Percentiles rank a stretch among this genome's conserved stretches.
phyloP scores from a whole-genome alignment of 2,888 invertebrate species.

The Cryptocephalus primarius region DNA sequence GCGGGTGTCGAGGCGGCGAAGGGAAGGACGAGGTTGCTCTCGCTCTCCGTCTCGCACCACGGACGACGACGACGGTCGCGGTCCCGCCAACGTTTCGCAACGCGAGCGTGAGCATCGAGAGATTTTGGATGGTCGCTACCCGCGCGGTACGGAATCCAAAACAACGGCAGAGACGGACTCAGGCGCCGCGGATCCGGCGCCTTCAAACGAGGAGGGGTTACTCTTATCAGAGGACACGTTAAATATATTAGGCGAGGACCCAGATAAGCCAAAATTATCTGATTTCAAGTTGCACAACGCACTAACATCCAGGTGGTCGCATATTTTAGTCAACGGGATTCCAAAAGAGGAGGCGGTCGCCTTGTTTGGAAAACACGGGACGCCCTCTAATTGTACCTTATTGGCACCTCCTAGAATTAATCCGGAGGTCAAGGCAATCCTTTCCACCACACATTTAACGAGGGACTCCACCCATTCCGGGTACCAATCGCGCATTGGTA shows the following conservation, averaged over 20 bases:
- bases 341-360: neutral
- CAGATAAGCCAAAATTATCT: neutral
- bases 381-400: neutral
- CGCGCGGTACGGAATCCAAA: too few relatives aligned
- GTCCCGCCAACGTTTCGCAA: too few relatives aligned
- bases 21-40: too few relatives aligned
- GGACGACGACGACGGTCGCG: too few relatives aligned
- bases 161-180: too few relatives aligned
- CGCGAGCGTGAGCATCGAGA: too few relatives aligned
- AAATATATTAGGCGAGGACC: constrained; percentile 1
- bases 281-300: neutral
- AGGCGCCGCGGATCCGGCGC: too few relatives aligned
- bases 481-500: constrained; percentile 4
- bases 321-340: neutral
- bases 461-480: constrained; percentile 2
- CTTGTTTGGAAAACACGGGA: neutral
- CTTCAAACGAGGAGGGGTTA: too few relatives aligned
- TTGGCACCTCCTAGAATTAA: constrained; percentile 1
- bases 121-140: too few relatives aligned
- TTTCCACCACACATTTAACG: neutral
- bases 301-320: constrained; percentile 1
- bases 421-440: neutral
- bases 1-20: too few relatives aligned
- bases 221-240: neutral
- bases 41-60: too few relatives aligned